A percentile compares a stretch with the other conserved stretches of the same genome.
Evolutionary conservation across 2,113 vertebrate species (phyloP).

Genomic region (Felis catus): DNA sequence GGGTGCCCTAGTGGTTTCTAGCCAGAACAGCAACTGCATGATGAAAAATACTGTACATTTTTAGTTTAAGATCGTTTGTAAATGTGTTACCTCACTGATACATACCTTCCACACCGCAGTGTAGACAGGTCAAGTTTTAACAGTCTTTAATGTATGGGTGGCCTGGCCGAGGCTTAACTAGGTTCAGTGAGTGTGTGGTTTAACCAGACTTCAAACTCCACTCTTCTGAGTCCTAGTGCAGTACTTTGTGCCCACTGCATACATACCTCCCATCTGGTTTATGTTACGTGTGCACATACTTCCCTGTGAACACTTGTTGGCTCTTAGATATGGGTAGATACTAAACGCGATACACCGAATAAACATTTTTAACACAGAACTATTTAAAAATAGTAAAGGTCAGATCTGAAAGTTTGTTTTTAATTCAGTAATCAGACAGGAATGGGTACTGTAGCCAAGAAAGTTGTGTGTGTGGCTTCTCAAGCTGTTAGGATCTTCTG

Average conservation of each 20-base stretch:
- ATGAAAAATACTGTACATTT: not conserved
- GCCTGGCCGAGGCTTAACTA: not conserved
- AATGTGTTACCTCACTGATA: not conserved
- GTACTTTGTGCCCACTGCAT: not conserved
- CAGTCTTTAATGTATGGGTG: not conserved
- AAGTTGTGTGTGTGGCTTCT: not conserved
- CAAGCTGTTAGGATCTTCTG: not conserved
- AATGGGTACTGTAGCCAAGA: not conserved
- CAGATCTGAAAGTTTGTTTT: not conserved
- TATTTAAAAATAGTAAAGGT: not conserved
- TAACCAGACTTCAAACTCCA: not conserved
- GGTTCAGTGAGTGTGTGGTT: not conserved
- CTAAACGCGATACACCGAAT: not conserved
- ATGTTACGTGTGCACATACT: not conserved
- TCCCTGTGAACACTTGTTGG: not conserved
- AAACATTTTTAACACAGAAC: not conserved
- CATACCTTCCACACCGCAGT: not conserved
- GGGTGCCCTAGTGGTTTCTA: not conserved
- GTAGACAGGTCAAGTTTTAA: not conserved
- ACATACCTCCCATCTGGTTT: not conserved
- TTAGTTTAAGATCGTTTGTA: conserved; percentile 19
- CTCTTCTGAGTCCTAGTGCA: not conserved
- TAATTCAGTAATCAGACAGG: not conserved
- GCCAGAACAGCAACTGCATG: not conserved
- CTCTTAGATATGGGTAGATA: not conserved